Base-by-base conservation (phyloP, 2,888 invertebrate genomes). In the Nomada goodeniana region DNA sequence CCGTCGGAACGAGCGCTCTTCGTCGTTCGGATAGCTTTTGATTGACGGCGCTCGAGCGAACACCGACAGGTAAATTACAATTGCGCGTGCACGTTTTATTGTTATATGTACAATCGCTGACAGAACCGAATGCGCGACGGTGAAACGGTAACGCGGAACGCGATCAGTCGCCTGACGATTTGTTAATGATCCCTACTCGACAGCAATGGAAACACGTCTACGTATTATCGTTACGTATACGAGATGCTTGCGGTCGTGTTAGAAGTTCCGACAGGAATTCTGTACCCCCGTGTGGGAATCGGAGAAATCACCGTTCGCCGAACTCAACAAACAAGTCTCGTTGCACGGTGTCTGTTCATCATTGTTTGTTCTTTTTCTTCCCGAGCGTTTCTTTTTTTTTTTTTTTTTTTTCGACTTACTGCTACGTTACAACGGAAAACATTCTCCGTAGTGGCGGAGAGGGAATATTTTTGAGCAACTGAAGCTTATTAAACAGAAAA, bases 391-490 rank as follows among this genome's bases (percentile, higher is more conserved):
- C 29, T 0, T 5, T 29, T 29, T 29, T 29, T 29, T n/a, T n/a
- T n/a, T n/a, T n/a, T 36, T 7, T 36, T 7, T 9, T 1, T 36
- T 26, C 26, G 36, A 36, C 7, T 36, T 36, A 36, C 36, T 36
- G 5, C 36, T 44, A 26, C 42, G 47, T 59, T 44, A 47, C 36
- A 53, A 55, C 7, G n/a, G 11, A 52, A 36, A 72, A 71, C 18
- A 42, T 76, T 70, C 82, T 67, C 71, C 68, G 42, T 63, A 53
- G 68, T 74, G 74, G 55, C 10, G 72, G 64, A 82, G 82, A 74
- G 78, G 73, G 74, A 73, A 64, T 65, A 1, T 36, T 68, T 76
- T 84, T 84, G 80, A 84, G 83, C 83, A 84, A 83, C 74, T 26
- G 50, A 84, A 26, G 74, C 70, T 71, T 68, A 50, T 69, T 64